Evolutionary conservation across 2,888 invertebrate genomes (phyloP), one percentile per base, ranked within the genome.

Genomic region (Stenodema calcarata): DNA sequence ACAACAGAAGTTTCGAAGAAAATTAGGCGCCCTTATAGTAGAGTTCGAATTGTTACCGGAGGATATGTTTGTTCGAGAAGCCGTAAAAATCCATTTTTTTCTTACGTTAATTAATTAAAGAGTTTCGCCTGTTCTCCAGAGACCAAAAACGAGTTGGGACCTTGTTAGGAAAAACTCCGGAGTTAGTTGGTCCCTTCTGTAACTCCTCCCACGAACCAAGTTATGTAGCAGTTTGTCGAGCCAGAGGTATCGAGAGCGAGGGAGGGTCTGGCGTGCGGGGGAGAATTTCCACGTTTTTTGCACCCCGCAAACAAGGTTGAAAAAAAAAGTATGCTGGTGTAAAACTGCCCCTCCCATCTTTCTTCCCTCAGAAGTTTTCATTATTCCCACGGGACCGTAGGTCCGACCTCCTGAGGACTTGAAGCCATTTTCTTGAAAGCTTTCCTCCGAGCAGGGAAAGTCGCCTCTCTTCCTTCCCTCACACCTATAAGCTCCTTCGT

Each of bases 391-490:
- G 42, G 28, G 82, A 35, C 69, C 35, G 23, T 28, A 11, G 18
- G 42, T 30, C 69, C 62, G 41, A 69, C 69, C 82, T 82, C 82
- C 23, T 62, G 82, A 82, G 82, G 42, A 82, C 62, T 82, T 82
- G 30, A 82, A 69, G 62, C 82, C 82, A 82, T 82, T 82, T 82
- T 82, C 82, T 82, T 69, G 82, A 82, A 47, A 82, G 82, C 82
- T 42, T 78, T 78, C n/a, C n/a, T n/a, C n/a, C n/a, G n/a, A n/a
- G n/a, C n/a, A n/a, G n/a, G n/a, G n/a, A n/a, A n/a, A n/a, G n/a
- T n/a, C n/a, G n/a, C n/a, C n/a, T n/a, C n/a, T n/a, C n/a, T n/a
- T n/a, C n/a, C n/a, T n/a, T n/a, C n/a, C n/a, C n/a, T n/a, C n/a
- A n/a, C n/a, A n/a, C n/a, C n/a, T n/a, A n/a, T n/a, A n/a, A n/a